Evolutionary conservation across 37 sponge, comb jelly and placozoan genomes (phyloP), one percentile per base, ranked within the genome.

Genomic region (Bolinopsis microptera): DNA sequence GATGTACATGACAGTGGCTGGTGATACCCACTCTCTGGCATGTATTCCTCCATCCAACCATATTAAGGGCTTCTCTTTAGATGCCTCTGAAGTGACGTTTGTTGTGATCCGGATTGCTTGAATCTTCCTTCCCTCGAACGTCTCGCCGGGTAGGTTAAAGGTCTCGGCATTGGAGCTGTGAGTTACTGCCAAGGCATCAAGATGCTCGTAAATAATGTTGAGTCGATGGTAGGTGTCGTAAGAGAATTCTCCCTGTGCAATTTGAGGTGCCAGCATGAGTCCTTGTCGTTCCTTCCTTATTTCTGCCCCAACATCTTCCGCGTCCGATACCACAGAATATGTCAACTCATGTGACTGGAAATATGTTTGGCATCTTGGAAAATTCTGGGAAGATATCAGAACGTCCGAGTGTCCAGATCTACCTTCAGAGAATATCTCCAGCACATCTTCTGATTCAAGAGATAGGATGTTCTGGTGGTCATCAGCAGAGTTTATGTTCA

Each of bases 21-120:
- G 92, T 21, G 92, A 40, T 0, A 90, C 35, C 92, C 92, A 90
- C 92, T 90, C 92, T n/a, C 92, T 23, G 2, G 92, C 67, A 27
- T 90, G 92, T 3, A 90, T 90, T 13, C 92, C 92, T 23, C 92
- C 92, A 26, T 90, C 92, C 31, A 90, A 1, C 92, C 92, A 90
- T 23, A 90, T 21, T 67, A 61, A 1, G 68, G 92, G 92, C 68
- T 90, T 90, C 25, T 33, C 35, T 25, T 40, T 67, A 5, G 67
- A 67, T 22, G 16, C 74, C 5, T 22, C 28, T 35, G 21, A 21
- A 18, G 92, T 39, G 61, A 80, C 22, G 38, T 80, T 36, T 1
- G 21, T 8, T 16, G 82, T 36, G 3, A 80, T 80, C 82, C 38
- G 16, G 0, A 80, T 30, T 36, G 82, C 82, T 36, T 80, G 16